Evolutionary conservation across 2,113 vertebrate species (phyloP), one percentile per base, ranked within the genome.

Genomic region (Megaceryle torquata): DNA sequence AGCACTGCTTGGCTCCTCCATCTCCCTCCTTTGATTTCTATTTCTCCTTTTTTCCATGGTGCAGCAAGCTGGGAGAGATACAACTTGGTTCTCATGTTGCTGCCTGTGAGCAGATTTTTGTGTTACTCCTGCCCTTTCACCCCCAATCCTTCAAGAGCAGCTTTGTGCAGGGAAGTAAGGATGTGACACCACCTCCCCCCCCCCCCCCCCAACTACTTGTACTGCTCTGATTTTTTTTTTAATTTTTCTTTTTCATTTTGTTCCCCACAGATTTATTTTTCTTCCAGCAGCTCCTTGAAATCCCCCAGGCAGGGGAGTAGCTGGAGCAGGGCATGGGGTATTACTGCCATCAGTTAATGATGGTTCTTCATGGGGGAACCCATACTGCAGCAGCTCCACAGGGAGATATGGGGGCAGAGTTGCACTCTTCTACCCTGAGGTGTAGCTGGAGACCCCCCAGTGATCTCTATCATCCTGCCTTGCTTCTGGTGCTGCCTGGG

Each of bases 81-180:
- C 29, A 25, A 3, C 33, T 24, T 13, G 43, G 5, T 6, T 46
- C 67, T 79, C 10, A 0, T 0, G 10, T 37, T 41, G 50, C 50
- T 35, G 15, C 29, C 7, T 35, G 10, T 51, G 64, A 68, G 41
- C 46, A 39, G 67, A 18, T 60, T 82, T 86, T 59, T 22, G 7
- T 12, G 4, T 61, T 22, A 28, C 15, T 8, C 5, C 13, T 33
- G 54, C 17, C 14, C 39, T 39, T 63, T 71, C 37, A 46, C 21
- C 15, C 61, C 3, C 0, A 0, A 15, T 18, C 14, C 12, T 72
- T 16, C 0, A 0, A 75, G 31, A 18, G 35, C 18, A 54, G 11
- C 9, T 71, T 70, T 61, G 24, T 46, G 33, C 12, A 11, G 29
- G 63, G 37, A 11, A 67, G 3, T 5, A 24, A 24, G 28, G 29